A percentile compares a stretch with the other conserved stretches of the same genome.
These are phyloP conservation scores for Thalassaphorura encarpata DNA, from an alignment of 1,140 invertebrate genomes.

Conservation along the genomic window DNA sequence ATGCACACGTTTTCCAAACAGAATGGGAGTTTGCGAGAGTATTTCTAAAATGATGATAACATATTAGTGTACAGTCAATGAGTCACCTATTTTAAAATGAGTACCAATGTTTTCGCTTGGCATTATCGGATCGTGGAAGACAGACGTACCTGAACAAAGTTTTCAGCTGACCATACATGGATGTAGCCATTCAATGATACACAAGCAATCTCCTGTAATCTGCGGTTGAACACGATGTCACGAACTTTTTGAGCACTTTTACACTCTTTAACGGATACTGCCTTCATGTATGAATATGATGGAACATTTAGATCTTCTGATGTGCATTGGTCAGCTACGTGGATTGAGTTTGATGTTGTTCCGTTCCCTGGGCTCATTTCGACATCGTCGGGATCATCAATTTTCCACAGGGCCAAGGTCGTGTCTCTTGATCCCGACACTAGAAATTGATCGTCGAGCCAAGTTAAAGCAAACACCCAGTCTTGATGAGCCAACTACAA, in stretches of 20 bases:
- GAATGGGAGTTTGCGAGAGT: constrained; percentile 74
- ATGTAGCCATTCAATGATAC: constrained; percentile 78
- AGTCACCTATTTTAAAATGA: no score
- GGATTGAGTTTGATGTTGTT: not conserved
- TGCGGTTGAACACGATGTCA: constrained; percentile 75
- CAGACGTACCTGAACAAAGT: constrained; percentile 59
- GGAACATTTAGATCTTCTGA: constrained; percentile 29
- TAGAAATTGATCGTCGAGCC: constrained; percentile 91
- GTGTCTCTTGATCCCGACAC: constrained; percentile 88
- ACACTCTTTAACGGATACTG: constrained; percentile 65
- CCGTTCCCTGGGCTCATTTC: not conserved
- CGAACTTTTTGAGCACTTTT: constrained; percentile 66
- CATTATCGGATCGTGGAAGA: no score
- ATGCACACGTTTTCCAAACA: constrained; percentile 88
- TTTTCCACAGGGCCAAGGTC: constrained; percentile 43
- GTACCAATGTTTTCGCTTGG: no score
- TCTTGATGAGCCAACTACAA: constrained; percentile 68
- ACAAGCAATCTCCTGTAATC: constrained; percentile 78
- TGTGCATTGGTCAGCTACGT: not conserved
- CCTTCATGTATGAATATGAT: constrained; percentile 46
- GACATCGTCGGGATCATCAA: constrained; percentile 30
- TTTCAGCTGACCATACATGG: constrained; percentile 85
- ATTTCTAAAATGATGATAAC: constrained; percentile 49
- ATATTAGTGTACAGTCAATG: no score
- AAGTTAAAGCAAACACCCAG: constrained; percentile 91